These are phyloP conservation scores for Monochamus saltuarius DNA, from an alignment of 1,140 invertebrate genomes.

Conservation along the genomic window DNA sequence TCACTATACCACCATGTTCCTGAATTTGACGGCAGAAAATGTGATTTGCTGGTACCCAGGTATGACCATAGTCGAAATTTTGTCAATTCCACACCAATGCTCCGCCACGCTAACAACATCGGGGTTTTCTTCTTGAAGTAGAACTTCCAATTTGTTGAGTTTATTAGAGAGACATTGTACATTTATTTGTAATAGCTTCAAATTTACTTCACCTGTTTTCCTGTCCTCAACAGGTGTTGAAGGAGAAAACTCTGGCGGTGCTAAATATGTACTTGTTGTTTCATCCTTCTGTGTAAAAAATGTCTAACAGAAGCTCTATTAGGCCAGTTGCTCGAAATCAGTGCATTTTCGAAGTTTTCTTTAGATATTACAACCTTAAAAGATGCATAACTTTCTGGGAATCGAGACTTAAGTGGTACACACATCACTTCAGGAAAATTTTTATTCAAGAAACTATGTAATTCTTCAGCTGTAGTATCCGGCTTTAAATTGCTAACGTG, in stretches of 20 bases:
- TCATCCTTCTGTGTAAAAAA: not conserved
- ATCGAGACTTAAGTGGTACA: slow-evolving; percentile 1
- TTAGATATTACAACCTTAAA: slow-evolving; percentile 3
- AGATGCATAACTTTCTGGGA: slow-evolving; percentile 12
- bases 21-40: too few species aligned
- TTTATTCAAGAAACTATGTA: not conserved
- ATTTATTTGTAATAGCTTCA: not conserved
- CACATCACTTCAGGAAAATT: slow-evolving; percentile 8
- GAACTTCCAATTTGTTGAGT: not conserved
- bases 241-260: not conserved
- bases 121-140: not conserved
- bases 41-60: too few species aligned
- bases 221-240: too few species aligned
- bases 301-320: not conserved
- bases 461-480: not conserved
- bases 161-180: slow-evolving; percentile 5
- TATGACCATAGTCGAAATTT: too few species aligned
- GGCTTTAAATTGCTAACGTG: slow-evolving; percentile 2
- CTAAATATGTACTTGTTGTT: not conserved
- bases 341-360: not conserved
- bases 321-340: slow-evolving; percentile 2
- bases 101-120: too few species aligned
- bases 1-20: too few species aligned
- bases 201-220: not conserved
- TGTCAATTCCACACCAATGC: too few species aligned